Conservation (phyloP, 1,140 invertebrate species). For the Steinernema feltiae region DNA sequence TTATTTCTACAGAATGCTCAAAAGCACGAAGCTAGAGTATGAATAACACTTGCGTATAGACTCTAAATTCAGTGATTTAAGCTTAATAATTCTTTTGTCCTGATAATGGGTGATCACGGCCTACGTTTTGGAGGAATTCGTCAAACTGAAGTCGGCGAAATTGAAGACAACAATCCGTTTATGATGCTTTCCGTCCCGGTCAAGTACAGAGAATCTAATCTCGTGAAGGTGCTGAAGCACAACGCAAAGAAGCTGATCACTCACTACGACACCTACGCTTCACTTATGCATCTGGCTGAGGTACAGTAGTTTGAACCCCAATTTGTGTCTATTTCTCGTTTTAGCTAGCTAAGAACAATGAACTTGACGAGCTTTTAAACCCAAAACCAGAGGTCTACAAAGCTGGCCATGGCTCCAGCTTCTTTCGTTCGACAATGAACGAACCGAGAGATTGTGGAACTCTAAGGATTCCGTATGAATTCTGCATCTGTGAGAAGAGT, state of each 20-base stretch:
- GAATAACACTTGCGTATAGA: no score
- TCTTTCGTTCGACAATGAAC: not conserved
- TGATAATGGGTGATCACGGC: constrained; percentile 34
- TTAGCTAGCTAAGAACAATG: constrained; percentile 9
- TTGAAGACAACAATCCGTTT: constrained; percentile 30
- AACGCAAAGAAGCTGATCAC: constrained; percentile 33
- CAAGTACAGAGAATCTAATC: not conserved
- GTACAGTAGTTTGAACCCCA: no score
- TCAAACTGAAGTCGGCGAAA: not conserved
- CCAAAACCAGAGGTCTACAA: not conserved
- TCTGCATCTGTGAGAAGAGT: constrained; percentile 21
- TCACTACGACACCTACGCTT: constrained; percentile 33
- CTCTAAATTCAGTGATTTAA: constrained; percentile 6
- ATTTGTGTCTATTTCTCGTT: no score
- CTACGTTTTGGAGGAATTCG: constrained; percentile 26
- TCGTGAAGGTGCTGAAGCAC: constrained; percentile 16
- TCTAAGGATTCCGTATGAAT: constrained; percentile 20
- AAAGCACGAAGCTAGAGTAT: constrained; percentile 4
- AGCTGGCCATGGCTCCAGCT: not conserved
- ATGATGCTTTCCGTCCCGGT: constrained; percentile 26
- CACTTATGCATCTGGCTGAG: constrained; percentile 25
- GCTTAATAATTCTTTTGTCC: constrained; percentile 31
- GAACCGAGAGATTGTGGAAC: constrained; percentile 16
- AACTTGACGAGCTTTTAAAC: constrained; percentile 2
- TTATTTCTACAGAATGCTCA: constrained; percentile 21